phyloP scores from a whole-genome alignment of 2,797 vertebrate genomes.

The Pelochelys cantorii region DNA sequence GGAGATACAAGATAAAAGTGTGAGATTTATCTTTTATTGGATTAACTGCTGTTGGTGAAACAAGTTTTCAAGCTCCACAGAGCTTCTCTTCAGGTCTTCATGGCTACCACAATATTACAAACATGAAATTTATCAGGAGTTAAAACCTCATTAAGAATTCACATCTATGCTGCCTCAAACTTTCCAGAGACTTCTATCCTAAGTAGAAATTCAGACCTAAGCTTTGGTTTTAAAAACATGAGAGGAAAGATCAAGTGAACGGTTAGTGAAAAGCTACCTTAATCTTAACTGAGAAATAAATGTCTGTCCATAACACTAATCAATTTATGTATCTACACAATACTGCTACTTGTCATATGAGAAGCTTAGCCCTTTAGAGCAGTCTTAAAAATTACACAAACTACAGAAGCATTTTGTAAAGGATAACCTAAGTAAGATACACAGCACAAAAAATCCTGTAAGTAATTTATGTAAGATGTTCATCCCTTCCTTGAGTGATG shows the following conservation, averaged over 20 bases:
- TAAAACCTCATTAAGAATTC: not conserved
- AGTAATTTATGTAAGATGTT: not conserved
- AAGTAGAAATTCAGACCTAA: not conserved
- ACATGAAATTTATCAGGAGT: not conserved
- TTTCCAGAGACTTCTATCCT: not conserved
- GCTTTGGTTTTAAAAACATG: not conserved
- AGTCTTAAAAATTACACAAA: not conserved
- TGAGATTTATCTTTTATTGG: not conserved
- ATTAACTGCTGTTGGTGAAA: not conserved
- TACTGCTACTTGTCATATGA: not conserved
- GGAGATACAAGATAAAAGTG: not conserved
- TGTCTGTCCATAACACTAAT: not conserved
- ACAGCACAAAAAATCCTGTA: not conserved
- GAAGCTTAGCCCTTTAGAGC: not conserved
- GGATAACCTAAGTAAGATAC: constrained; percentile 12
- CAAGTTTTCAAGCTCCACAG: not conserved
- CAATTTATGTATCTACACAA: not conserved
- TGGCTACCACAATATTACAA: not conserved
- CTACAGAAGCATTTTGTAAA: not conserved
- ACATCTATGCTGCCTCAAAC: not conserved
- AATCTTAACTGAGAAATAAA: not conserved
- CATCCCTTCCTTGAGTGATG: not conserved
- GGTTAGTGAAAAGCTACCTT: not conserved
- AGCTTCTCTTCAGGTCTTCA: not conserved
- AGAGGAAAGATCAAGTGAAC: not conserved